phyloP scores from a whole-genome alignment of 1,140 invertebrate species.

The Heliconius melpomene region DNA sequence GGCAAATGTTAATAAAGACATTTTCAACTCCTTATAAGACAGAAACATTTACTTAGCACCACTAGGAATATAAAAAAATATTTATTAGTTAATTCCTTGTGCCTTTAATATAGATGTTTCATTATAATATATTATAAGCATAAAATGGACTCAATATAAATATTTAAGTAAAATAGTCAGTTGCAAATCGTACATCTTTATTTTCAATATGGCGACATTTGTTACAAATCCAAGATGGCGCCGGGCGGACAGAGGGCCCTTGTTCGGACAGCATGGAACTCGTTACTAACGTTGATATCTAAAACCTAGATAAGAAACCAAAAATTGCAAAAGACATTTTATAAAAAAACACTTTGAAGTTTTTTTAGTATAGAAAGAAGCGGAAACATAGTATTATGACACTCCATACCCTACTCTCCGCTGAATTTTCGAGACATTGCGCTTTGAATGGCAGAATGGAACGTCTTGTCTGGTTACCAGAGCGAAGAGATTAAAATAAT shows the following conservation, averaged over 20 bases:
- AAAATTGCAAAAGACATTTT: neutral
- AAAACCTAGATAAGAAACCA: slow-evolving; percentile 39
- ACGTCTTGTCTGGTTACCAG: no score
- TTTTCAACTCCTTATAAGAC: neutral
- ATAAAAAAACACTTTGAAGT: no score
- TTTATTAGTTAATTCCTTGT: no score
- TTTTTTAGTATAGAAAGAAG: no score
- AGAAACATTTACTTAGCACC: neutral
- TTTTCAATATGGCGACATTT: slow-evolving; percentile 75
- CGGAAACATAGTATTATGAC: no score
- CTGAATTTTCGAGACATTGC: no score
- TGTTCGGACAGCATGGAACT: slow-evolving; percentile 73
- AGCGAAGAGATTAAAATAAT: no score
- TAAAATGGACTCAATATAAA: slow-evolving; percentile 18
- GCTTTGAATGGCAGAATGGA: no score
- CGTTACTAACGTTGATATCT: slow-evolving; percentile 49
- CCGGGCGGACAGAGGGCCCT: slow-evolving; percentile 69
- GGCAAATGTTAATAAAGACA: neutral
- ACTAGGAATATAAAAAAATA: neutral
- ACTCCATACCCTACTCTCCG: no score
- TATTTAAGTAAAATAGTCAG: slow-evolving; percentile 43
- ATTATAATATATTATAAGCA: slow-evolving; percentile 16
- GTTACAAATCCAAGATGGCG: slow-evolving; percentile 76
- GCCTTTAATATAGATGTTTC: neutral
- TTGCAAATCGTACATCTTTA: slow-evolving; percentile 62